These are phyloP conservation scores for Acinonyx jubatus DNA, from an alignment of 2,113 vertebrate species.

Conservation along the genomic window DNA sequence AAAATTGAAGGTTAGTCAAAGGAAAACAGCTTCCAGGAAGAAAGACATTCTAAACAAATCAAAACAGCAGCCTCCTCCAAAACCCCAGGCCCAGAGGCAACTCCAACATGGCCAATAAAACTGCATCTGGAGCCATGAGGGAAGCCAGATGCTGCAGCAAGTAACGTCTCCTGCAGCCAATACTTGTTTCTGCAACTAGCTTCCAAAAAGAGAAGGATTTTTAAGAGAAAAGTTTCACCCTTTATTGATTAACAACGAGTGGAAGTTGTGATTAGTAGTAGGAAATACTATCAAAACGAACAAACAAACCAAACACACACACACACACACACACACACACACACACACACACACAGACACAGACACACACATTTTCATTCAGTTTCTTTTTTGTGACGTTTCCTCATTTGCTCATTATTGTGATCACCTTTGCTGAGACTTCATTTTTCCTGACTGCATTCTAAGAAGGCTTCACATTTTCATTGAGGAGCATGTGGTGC, in stretches of 20 bases:
- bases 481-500: neutral
- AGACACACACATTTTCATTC: neutral
- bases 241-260: neutral
- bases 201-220: slow-evolving; percentile 32
- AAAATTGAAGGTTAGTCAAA: slow-evolving; percentile 58
- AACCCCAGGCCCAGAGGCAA: slow-evolving; percentile 73
- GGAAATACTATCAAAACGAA: neutral
- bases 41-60: slow-evolving; percentile 58
- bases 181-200: slow-evolving; percentile 46
- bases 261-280: slow-evolving; percentile 46
- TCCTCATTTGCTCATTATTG: neutral
- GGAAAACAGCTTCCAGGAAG: slow-evolving; percentile 62
- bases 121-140: slow-evolving; percentile 64
- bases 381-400: neutral
- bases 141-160: slow-evolving; percentile 63
- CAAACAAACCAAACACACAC: neutral
- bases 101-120: slow-evolving; percentile 59
- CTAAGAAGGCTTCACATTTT: neutral
- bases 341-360: neutral
- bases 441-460: neutral
- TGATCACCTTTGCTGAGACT: neutral
- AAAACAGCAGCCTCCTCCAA: neutral
- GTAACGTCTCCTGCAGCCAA: slow-evolving; percentile 52
- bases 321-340: neutral
- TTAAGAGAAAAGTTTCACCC: neutral